Conservation (phyloP, 2,113 vertebrate genomes). For the Aphyosemion australe region DNA sequence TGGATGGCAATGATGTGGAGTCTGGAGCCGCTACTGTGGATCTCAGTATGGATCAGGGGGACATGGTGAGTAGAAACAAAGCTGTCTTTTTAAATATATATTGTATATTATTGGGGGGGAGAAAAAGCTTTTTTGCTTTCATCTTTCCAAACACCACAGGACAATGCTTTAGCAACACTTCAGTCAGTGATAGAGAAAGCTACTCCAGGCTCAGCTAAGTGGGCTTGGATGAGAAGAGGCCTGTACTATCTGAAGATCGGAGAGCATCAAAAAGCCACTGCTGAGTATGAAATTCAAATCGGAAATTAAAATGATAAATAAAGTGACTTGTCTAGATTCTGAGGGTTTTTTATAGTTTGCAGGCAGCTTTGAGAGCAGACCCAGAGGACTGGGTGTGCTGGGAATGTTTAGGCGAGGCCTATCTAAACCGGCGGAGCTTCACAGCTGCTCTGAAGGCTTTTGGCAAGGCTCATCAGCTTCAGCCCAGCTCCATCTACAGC, state of each 20-base stretch:
- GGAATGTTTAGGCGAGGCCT: conserved; percentile 96
- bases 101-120: not conserved
- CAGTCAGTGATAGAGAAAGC: conserved; percentile 87
- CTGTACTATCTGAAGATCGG: conserved; percentile 88
- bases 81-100: not conserved
- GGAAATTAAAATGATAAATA: not conserved
- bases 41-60: conserved; percentile 88
- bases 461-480: conserved; percentile 88
- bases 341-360: conserved; percentile 79
- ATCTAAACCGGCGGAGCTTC: conserved; percentile 90
- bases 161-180: conserved; percentile 85
- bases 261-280: conserved; percentile 85
- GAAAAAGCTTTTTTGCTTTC: not conserved
- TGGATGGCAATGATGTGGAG: conserved; percentile 84
- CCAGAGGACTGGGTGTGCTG: conserved; percentile 93
- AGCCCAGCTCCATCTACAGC: conserved; percentile 89
- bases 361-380: conserved; percentile 94
- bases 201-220: conserved; percentile 88
- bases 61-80: conserved; percentile 81
- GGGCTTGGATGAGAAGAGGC: conserved; percentile 96
- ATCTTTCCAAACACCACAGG: conserved; percentile 71
- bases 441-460: conserved; percentile 93
- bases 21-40: conserved; percentile 90
- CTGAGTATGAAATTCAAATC: conserved; percentile 84
- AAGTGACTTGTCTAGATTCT: not conserved